Percentiles rank a stretch among this genome's conserved stretches.
Conservation (phyloP, 2,113 vertebrate species). For the Odocoileus hemionus region DNA sequence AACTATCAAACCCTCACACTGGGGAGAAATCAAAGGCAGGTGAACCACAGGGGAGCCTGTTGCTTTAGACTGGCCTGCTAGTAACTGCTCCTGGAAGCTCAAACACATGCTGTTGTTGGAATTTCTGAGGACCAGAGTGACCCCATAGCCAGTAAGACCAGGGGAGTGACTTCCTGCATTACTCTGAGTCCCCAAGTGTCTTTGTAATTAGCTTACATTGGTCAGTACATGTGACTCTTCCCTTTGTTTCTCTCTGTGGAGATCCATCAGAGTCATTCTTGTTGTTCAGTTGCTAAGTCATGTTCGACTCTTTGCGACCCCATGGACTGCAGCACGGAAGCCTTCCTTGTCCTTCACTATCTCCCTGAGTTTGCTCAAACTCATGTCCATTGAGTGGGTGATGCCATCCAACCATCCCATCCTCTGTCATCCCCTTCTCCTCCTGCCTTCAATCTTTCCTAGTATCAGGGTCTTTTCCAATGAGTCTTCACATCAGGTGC, state of each 20-base stretch:
- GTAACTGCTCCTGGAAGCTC: not conserved
- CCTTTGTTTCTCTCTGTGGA: not conserved
- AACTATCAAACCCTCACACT: not conserved
- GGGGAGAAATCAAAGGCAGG: not conserved
- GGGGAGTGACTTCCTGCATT: not conserved
- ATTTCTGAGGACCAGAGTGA: not conserved
- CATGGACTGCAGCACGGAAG: not conserved
- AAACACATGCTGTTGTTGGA: not conserved
- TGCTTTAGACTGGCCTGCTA: not conserved
- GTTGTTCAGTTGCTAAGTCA: not conserved
- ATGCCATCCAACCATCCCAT: not conserved
- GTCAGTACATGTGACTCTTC: not conserved
- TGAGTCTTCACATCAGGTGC: not conserved
- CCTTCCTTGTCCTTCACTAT: not conserved
- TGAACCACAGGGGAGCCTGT: not conserved
- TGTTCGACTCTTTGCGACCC: not conserved
- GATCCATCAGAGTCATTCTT: not conserved
- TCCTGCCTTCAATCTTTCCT: not conserved
- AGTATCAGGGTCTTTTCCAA: not conserved
- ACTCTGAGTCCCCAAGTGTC: not conserved
- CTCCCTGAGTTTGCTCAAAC: not conserved
- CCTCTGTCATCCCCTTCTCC: not conserved
- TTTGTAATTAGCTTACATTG: not conserved
- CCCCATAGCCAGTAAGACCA: not conserved
- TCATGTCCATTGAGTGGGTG: not conserved